Evolutionary conservation across 2,113 vertebrate genomes (phyloP).

Genomic region (Cephalopterus ornatus): DNA sequence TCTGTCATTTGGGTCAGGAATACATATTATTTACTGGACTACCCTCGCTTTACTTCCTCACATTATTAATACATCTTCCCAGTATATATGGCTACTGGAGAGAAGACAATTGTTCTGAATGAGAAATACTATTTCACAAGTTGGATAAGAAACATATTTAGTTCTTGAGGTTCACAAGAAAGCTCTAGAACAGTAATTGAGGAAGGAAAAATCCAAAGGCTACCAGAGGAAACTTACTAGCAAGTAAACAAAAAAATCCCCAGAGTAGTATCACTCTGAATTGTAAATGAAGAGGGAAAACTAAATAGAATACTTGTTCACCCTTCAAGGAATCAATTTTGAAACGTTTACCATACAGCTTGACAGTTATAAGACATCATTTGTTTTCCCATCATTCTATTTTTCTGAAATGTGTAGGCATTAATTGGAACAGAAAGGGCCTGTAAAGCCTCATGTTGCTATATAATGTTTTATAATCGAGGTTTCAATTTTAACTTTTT

Average conservation of each 20-base stretch:
- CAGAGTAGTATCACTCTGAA: background rate
- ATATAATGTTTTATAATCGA: slow-evolving; percentile 40
- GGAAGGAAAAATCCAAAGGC: background rate
- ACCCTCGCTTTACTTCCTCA: background rate
- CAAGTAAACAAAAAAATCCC: background rate
- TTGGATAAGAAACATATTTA: background rate
- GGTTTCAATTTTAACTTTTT: slow-evolving; percentile 57
- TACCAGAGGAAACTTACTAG: background rate
- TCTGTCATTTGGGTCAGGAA: background rate
- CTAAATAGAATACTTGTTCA: background rate
- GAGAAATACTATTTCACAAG: background rate
- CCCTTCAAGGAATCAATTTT: background rate
- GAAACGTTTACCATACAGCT: background rate
- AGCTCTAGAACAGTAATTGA: background rate
- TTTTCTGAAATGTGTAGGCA: background rate
- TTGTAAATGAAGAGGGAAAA: background rate
- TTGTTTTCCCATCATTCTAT: background rate
- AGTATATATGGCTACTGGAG: background rate
- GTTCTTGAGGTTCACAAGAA: background rate
- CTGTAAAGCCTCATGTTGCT: background rate
- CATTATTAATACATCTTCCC: background rate
- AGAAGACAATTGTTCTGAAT: background rate
- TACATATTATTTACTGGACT: background rate
- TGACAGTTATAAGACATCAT: background rate
- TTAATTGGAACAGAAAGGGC: background rate